Percentiles rank a stretch among this genome's conserved stretches.
These are phyloP conservation scores for Chaenocephalus aceratus DNA, from an alignment of 2,113 vertebrate genomes.

Conservation along the genomic window DNA sequence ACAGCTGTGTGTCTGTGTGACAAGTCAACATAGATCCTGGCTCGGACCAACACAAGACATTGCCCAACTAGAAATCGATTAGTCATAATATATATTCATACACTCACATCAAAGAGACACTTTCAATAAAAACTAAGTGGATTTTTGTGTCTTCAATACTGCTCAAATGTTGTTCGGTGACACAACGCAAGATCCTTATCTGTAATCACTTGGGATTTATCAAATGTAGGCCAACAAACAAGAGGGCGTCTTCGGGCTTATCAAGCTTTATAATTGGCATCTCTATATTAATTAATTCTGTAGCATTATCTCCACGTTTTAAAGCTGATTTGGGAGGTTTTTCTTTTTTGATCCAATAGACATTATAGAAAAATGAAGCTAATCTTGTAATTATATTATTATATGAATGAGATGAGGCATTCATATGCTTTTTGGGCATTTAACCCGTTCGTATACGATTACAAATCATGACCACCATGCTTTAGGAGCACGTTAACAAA, in stretches of 20 bases:
- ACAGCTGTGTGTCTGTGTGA: constrained; percentile 27
- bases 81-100: constrained; percentile 42
- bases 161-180: constrained; percentile 1
- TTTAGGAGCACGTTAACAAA: constrained; percentile 20
- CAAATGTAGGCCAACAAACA: constrained; percentile 59
- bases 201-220: constrained; percentile 58
- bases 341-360: constrained; percentile 46
- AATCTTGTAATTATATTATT: constrained; percentile 70
- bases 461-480: constrained; percentile 45
- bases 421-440: constrained; percentile 50
- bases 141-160: constrained; percentile 11
- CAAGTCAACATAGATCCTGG: constrained; percentile 34
- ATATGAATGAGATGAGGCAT: constrained; percentile 51
- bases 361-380: constrained; percentile 54
- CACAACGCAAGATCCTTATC: constrained; percentile 34
- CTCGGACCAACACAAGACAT: constrained; percentile 23
- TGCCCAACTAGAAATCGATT: constrained; percentile 41
- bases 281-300: constrained; percentile 61
- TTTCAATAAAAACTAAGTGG: constrained; percentile 31
- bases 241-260: constrained; percentile 35
- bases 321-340: constrained; percentile 44
- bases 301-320: constrained; percentile 55
- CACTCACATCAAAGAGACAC: not conserved
- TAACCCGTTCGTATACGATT: constrained; percentile 49
- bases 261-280: constrained; percentile 53